Conservation (phyloP, 2,888 invertebrate species). For the Tridacna gigas region DNA sequence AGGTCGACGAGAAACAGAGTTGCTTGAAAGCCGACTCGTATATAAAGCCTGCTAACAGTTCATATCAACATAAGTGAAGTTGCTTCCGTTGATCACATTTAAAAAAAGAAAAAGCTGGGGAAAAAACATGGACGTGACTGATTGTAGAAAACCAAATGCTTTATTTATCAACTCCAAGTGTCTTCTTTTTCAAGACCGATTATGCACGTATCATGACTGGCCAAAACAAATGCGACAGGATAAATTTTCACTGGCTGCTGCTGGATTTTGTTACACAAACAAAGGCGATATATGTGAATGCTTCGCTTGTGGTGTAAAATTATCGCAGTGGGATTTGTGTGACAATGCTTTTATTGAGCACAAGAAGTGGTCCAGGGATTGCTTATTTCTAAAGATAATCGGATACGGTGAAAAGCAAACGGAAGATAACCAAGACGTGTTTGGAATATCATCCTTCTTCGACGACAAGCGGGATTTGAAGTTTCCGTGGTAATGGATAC, state of each 20-base stretch:
- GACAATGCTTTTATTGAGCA: slow-evolving; percentile 19
- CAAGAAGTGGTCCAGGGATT: slow-evolving; percentile 28
- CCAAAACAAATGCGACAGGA: slow-evolving; percentile 14
- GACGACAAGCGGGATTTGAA: background rate
- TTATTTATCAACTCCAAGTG: background rate
- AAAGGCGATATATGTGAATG: slow-evolving; percentile 17
- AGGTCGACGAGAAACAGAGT: slow-evolving; percentile 1
- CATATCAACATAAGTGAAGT: background rate
- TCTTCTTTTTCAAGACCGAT: slow-evolving; percentile 3
- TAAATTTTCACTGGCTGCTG: background rate
- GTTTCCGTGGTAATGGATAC: slow-evolving; percentile 35
- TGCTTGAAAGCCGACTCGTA: background rate
- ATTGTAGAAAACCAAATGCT: background rate
- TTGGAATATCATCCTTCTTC: background rate
- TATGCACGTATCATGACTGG: slow-evolving; percentile 6
- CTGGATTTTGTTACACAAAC: slow-evolving; percentile 11
- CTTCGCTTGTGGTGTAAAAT: slow-evolving; percentile 26
- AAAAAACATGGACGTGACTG: slow-evolving; percentile 4
- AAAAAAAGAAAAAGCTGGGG: no score
- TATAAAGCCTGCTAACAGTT: no score
- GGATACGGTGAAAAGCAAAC: slow-evolving; percentile 7
- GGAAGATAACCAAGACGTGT: background rate
- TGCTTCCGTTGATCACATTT: background rate
- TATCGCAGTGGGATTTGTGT: background rate
- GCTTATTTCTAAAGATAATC: slow-evolving; percentile 27